phyloP scores from a whole-genome alignment of 2,797 vertebrate species.

The Taeniopygia guttata region DNA sequence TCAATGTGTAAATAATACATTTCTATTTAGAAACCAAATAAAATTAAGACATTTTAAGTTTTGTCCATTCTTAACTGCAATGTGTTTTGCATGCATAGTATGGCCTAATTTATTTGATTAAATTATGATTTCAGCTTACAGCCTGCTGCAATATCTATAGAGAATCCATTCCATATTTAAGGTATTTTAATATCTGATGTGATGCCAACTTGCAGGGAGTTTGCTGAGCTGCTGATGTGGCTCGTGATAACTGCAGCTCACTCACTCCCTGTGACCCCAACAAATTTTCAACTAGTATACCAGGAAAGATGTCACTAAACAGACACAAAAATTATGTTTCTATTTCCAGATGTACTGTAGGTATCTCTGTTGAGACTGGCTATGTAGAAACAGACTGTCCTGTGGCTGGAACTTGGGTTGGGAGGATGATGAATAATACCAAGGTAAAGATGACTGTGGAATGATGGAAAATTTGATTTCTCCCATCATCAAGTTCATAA shows the following conservation, averaged over 20 bases:
- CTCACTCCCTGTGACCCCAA: neutral
- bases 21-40: neutral
- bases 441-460: slow-evolving; percentile 22
- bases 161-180: neutral
- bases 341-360: neutral
- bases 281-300: neutral
- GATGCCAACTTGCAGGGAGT: neutral
- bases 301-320: neutral
- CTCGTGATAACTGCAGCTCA: neutral
- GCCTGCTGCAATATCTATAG: neutral
- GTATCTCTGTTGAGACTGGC: neutral
- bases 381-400: neutral
- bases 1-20: neutral
- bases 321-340: neutral
- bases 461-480: slow-evolving; percentile 53
- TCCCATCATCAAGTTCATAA: neutral
- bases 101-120: neutral
- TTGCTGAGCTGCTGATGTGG: neutral
- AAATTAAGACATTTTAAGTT: neutral
- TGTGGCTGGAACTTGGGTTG: neutral
- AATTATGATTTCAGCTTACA: neutral
- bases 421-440: slow-evolving; percentile 32
- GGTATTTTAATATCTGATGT: neutral
- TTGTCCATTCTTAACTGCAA: neutral
- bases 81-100: neutral